Percentiles rank a stretch among this genome's conserved stretches.
phyloP scores from a whole-genome alignment of 2,113 vertebrate genomes.

The Tauraco erythrolophus region DNA sequence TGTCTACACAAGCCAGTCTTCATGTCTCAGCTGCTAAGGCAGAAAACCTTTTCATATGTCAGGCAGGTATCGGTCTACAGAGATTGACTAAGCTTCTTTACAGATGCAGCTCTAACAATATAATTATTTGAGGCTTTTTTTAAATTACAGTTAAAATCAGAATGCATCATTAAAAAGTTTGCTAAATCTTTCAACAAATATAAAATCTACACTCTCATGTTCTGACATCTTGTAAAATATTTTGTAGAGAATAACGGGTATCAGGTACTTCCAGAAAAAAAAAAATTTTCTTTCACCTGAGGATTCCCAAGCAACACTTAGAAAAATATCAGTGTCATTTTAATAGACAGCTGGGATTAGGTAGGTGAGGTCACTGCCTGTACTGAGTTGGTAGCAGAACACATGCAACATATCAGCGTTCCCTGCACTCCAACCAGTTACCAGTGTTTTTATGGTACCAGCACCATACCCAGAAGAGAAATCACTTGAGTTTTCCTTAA shows the following conservation, averaged over 20 bases:
- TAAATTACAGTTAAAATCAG: background rate
- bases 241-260: background rate
- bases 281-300: background rate
- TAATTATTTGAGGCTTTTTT: background rate
- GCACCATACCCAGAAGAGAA: background rate
- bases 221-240: background rate
- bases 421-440: background rate
- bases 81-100: background rate
- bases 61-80: background rate
- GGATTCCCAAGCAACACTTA: background rate
- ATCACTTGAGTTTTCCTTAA: background rate
- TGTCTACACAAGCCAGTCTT: background rate
- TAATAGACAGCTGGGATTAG: background rate
- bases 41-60: background rate
- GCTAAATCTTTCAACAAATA: background rate
- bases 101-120: background rate
- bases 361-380: background rate
- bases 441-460: background rate
- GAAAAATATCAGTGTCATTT: background rate
- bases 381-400: background rate
- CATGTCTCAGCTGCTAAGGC: background rate
- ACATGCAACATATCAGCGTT: rapidly evolving
- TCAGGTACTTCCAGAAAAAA: background rate
- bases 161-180: background rate
- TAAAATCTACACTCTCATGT: background rate